Base-by-base conservation (phyloP, 2,113 vertebrate genomes). In the Plecturocebus donacophilus region DNA sequence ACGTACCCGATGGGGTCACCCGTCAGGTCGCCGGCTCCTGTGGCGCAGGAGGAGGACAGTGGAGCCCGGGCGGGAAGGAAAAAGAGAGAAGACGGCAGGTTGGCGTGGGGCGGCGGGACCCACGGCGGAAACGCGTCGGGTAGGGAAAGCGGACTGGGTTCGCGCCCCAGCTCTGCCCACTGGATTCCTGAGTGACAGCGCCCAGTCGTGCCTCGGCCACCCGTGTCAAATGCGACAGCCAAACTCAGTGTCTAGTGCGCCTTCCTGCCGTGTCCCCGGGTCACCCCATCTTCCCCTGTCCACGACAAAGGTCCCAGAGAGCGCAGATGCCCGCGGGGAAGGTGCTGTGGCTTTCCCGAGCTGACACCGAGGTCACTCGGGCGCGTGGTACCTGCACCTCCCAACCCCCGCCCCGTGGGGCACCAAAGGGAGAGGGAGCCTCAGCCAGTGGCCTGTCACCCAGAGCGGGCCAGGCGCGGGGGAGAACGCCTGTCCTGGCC, bases 1-100 rank as follows among this genome's bases (percentile, higher is more conserved):
- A 99, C 98, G 80, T 99, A 99, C 42, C 99, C 99, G 40, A 99
- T 98, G 2, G 99, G 99, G 86, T 99, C 99, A 2, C 99, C 99
- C 0, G 99, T 99, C 95, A 99, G 99, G 97, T 99, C 99, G 27
- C 99, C 99, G 0, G 99, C 99, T 97, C 99, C 99, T 99, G 99
- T 0, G 88, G 86, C 92, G 58, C 87, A 38, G 7, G 40, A 16
- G 21, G 30, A 13, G 64, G 38, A 38, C 35, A 5, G 21, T 19
- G 1, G 19, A 45, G 49, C 25, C 82, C 0, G 61, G 70, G 38
- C 40, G 6, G 88, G 73, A 77, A 77, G 58, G 64, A 79, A 87
- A 97, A 38, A 97, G 82, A 98, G 66, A 96, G 35, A 95, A 96
- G 89, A 94, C 73, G 81, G 38, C 38, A 16, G 38, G 88, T 98